Base-by-base conservation (phyloP, 2,888 invertebrate genomes). In the Eilema griseolum region DNA sequence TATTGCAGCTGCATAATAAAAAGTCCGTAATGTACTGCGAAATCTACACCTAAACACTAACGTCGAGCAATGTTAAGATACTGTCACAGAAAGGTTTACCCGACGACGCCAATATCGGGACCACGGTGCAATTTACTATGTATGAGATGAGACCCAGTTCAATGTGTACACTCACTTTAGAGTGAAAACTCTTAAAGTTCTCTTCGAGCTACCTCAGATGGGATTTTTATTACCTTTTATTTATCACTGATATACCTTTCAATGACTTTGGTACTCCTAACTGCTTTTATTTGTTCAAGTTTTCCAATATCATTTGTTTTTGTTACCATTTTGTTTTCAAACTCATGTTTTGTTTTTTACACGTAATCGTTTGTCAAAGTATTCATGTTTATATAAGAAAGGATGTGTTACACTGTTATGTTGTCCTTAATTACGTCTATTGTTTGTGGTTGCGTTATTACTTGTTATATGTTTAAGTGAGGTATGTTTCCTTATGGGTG, bases 221-320 rank as follows among this genome's bases (percentile, higher is more conserved):
- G 84, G 75, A 80, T 79, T 86, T 86, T 86, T 85, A 85, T 85
- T 85, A 81, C 77, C 79, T 80, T 78, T 82, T 86, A 84, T 84
- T 83, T 85, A 83, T 83, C 82, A 78, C 72, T 74, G 74, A 73
- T 74, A 71, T 72, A 78, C 70, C 68, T 74, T 65, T 52, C 65
- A 61, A 72, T 69, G 70, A 78, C 79, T 81, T 77, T 71, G 68
- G 72, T 75, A 71, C 68, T 82, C 78, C 67, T 76, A 73, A 67
- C 73, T 66, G 69, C 31, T 65, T 66, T 72, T 70, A 62, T 71
- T 63, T 63, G 67, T 74, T 61, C 66, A 72, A 80, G 26, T 71
- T 74, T 75, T 56, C 57, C 65, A 28, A 59, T 24, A 2, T 59
- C 12, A 26, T 23, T 33, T 26, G 26, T 24, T 37, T 61, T 79